phyloP scores from a whole-genome alignment of 2,113 vertebrate species.

The Mustelus asterias region DNA sequence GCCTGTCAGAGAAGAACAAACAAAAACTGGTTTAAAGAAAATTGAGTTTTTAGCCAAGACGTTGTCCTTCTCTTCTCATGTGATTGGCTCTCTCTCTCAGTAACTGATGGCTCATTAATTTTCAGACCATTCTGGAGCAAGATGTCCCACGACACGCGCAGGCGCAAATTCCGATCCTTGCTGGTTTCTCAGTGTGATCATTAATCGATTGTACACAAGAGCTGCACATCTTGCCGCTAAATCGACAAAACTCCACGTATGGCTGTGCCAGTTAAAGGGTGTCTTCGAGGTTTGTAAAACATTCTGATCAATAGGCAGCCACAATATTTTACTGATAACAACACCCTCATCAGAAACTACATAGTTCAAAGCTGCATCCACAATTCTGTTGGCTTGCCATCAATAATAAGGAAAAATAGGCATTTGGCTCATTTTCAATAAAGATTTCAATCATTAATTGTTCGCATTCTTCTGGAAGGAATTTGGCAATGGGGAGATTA shows the following conservation, averaged over 20 bases:
- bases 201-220: neutral
- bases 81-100: neutral
- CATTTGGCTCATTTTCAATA: neutral
- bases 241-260: neutral
- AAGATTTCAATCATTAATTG: neutral
- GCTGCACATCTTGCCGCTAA: neutral
- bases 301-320: neutral
- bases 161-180: too few relatives aligned
- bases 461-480: neutral
- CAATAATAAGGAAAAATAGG: neutral
- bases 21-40: neutral
- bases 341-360: neutral
- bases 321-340: neutral
- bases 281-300: neutral
- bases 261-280: neutral
- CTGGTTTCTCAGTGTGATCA: neutral
- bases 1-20: neutral
- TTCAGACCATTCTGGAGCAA: neutral
- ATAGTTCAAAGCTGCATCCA: neutral
- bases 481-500: neutral
- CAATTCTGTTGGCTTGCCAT: slow-evolving; percentile 13
- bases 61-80: neutral
- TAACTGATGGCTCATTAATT: neutral
- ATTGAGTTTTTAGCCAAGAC: neutral
- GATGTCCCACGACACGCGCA: neutral